phyloP scores from a whole-genome alignment of 2,888 invertebrate genomes.

The Platycnemis pennipes region DNA sequence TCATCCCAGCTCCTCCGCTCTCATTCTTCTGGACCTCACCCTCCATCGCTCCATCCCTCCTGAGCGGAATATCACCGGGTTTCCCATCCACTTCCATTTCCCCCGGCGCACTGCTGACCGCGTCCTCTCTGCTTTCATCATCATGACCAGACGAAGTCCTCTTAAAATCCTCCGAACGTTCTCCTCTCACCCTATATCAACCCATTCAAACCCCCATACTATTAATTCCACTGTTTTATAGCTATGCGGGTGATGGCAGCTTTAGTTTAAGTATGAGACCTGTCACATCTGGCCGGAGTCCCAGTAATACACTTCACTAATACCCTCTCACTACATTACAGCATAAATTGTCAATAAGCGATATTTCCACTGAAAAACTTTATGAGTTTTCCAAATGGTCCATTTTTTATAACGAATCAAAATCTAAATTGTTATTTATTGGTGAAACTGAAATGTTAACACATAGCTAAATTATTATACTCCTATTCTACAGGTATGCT shows the following conservation, averaged over 20 bases:
- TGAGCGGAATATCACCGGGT: background rate
- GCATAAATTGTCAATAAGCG: no score
- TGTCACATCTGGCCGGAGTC: no score
- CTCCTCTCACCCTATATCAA: background rate
- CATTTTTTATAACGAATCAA: no score
- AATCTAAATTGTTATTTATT: no score
- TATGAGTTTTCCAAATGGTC: no score
- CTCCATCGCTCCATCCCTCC: background rate
- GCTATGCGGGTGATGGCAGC: background rate
- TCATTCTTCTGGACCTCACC: background rate
- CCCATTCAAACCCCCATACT: background rate
- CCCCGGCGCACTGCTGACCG: background rate
- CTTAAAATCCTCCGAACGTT: background rate
- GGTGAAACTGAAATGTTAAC: no score
- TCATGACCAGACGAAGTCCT: background rate
- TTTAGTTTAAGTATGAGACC: no score
- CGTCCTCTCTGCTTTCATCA: background rate
- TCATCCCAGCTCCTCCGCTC: background rate
- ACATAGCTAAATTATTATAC: no score
- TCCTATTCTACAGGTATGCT: no score
- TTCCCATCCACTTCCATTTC: background rate
- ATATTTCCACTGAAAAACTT: no score
- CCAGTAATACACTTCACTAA: no score
- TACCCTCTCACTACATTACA: no score
- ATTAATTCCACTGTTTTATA: background rate